These are phyloP conservation scores for Parotocinclus haroldoi DNA, from an alignment of 2,797 vertebrate species.

Conservation along the genomic window DNA sequence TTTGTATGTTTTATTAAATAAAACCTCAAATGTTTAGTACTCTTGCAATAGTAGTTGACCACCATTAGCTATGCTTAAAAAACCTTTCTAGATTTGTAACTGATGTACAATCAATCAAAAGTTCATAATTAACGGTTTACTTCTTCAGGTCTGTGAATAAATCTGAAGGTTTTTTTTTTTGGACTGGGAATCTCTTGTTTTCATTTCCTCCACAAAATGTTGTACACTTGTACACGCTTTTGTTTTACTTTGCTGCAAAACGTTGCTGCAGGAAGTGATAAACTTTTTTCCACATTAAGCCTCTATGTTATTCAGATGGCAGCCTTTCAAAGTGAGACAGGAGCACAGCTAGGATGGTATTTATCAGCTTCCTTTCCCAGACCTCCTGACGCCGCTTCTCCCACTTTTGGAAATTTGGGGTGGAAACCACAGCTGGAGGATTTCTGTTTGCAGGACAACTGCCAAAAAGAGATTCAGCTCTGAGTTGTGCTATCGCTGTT, in stretches of 20 bases:
- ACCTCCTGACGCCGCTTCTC: not conserved
- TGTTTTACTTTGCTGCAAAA: too few relatives aligned
- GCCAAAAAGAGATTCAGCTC: not conserved
- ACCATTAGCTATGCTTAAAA: conserved; percentile 39
- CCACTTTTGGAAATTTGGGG: not conserved
- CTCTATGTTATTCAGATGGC: not conserved
- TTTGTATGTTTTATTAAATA: conserved; percentile 15
- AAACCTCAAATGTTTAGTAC: conserved; percentile 28
- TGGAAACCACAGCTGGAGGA: not conserved
- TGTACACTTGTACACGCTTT: too few relatives aligned
- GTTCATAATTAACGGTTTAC: conserved; percentile 40
- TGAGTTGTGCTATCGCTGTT: not conserved
- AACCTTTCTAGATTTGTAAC: conserved; percentile 49
- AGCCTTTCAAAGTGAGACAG: not conserved
- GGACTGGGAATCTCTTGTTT: conserved; percentile 16
- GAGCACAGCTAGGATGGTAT: too few relatives aligned
- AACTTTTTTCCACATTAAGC: not conserved
- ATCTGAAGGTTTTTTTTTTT: conserved; percentile 42
- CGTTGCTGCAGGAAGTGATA: not conserved
- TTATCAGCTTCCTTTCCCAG: not conserved
- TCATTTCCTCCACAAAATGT: too few relatives aligned
- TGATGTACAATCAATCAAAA: conserved; percentile 48
- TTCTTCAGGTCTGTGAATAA: conserved; percentile 50
- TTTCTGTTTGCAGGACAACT: too few relatives aligned
- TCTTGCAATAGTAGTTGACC: conserved; percentile 17